Percentiles rank a stretch among this genome's conserved stretches.
Evolutionary conservation across 2,797 vertebrate species (phyloP).

Genomic region (Sebastes variabilis): DNA sequence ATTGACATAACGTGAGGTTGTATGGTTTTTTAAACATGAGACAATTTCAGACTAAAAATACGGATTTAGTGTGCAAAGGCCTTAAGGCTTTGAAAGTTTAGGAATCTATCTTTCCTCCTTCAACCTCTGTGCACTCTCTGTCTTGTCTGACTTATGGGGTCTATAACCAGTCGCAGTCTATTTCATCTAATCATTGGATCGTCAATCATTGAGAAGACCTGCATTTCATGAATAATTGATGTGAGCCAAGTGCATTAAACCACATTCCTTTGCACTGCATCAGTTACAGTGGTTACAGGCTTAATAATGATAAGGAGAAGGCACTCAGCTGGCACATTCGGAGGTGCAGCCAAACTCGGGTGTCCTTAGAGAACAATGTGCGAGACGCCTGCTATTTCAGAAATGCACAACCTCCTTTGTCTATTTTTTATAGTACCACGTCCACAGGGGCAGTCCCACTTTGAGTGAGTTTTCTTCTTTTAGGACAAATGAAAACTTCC

Average conservation of each 20-base stretch:
- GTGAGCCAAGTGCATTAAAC: constrained; percentile 44
- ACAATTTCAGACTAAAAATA: neutral
- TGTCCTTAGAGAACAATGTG: constrained; percentile 45
- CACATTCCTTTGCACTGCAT: constrained; percentile 29
- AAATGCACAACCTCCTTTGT: constrained; percentile 52
- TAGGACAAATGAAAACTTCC: constrained; percentile 68
- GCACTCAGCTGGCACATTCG: constrained; percentile 13
- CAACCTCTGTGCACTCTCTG: constrained; percentile 7
- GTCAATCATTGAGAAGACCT: constrained; percentile 49
- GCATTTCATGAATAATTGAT: constrained; percentile 61
- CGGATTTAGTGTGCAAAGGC: neutral
- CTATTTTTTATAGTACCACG: constrained; percentile 48
- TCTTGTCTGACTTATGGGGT: constrained; percentile 41
- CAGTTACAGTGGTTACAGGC: constrained; percentile 35
- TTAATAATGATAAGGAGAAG: constrained; percentile 45
- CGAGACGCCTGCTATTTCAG: constrained; percentile 34
- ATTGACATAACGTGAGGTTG: too few relatives aligned
- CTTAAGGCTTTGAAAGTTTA: constrained; percentile 9
- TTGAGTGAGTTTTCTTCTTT: constrained; percentile 59
- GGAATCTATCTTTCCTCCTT: constrained; percentile 16
- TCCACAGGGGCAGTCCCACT: constrained; percentile 65
- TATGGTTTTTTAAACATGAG: too few relatives aligned
- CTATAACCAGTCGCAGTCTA: constrained; percentile 48
- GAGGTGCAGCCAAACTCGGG: constrained; percentile 32
- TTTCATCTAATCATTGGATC: constrained; percentile 50